Evolutionary conservation across 2,797 vertebrate genomes (phyloP), one percentile per base, ranked within the genome.

Genomic region (Myotis daubentonii): DNA sequence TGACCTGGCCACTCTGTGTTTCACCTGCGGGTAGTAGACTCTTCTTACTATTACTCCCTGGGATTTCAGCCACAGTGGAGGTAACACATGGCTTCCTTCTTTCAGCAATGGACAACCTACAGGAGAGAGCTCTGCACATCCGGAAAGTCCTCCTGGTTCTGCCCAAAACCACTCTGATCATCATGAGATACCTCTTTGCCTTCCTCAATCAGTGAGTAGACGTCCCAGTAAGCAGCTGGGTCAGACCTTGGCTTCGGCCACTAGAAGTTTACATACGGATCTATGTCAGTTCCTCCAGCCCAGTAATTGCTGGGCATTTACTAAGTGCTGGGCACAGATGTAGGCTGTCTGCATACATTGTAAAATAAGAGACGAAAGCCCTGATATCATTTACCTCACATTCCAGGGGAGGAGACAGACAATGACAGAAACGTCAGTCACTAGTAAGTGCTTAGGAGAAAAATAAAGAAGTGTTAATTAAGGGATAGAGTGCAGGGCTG

Each of bases 171-270:
- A 99, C 99, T 36, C 98, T 99, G 98, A 98, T 99, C 96, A 97
- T 99, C 95, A 99, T 99, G 99, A 99, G 99, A 99, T 99, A 99
- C 98, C 99, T 99, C 98, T 99, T 99, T 89, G 99, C 99, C 86
- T 99, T 99, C 98, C 99, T 99, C 97, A 99, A 98, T 96, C 99
- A 99, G 99, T 99, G 97, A 99, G 99, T 99, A 98, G 86, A 92
- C 81, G 47, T 17, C 62, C 41, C 72, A 36, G 22, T 65, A 36
- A 87, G 71, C 36, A 60, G 1, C 10, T 28, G 19, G 47, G 12
- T 81, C 11, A 8, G 47, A 36, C 60, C 30, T 49, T 25, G 55
- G 57, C 88, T 86, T 92, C 1, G 0, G 76, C 53, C 57, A 25
- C 36, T 49, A 51, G 36, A 47, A 15, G 33, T 76, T 87, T 47